Evolutionary conservation across 1,140 invertebrate genomes (phyloP).

Genomic region (Aphelenchoides fujianensis): DNA sequence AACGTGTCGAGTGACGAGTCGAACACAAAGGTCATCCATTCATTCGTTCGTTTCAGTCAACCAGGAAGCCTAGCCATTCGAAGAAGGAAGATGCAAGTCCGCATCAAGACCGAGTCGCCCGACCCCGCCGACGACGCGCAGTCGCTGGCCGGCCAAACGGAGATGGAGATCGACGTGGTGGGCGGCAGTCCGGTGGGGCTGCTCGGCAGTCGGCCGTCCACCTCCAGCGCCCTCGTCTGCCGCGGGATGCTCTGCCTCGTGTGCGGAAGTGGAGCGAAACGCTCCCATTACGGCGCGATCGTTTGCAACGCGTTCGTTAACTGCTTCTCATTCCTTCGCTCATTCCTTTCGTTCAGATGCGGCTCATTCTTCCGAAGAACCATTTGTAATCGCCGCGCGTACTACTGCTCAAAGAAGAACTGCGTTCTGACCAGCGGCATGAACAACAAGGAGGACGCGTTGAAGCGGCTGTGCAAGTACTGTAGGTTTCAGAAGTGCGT

Average conservation of each 20-base stretch:
- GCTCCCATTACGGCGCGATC: neutral
- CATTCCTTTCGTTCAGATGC: constrained; percentile 2
- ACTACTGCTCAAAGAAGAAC: constrained; percentile 14
- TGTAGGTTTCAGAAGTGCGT: constrained; percentile 15
- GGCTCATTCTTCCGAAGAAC: too few relatives aligned
- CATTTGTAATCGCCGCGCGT: neutral
- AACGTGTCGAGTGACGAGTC: too few relatives aligned
- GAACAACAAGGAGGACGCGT: neutral
- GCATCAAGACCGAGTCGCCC: too few relatives aligned
- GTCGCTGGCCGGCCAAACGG: too few relatives aligned
- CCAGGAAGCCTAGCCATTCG: too few relatives aligned
- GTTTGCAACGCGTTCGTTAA: constrained; percentile 12
- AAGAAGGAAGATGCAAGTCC: too few relatives aligned
- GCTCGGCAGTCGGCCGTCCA: neutral
- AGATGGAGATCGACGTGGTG: neutral
- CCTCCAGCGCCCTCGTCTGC: neutral
- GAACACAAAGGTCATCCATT: too few relatives aligned
- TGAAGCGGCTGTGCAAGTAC: constrained; percentile 8
- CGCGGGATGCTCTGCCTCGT: neutral
- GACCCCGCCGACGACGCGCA: too few relatives aligned
- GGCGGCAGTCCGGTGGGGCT: neutral
- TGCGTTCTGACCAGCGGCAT: neutral
- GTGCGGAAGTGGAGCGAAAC: neutral
- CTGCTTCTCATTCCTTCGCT: too few relatives aligned
- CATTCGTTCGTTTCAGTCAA: too few relatives aligned